A percentile compares a stretch with the other conserved stretches of the same genome.
phyloP scores from a whole-genome alignment of 2,113 vertebrate species.

The Entelurus aequoreus region DNA sequence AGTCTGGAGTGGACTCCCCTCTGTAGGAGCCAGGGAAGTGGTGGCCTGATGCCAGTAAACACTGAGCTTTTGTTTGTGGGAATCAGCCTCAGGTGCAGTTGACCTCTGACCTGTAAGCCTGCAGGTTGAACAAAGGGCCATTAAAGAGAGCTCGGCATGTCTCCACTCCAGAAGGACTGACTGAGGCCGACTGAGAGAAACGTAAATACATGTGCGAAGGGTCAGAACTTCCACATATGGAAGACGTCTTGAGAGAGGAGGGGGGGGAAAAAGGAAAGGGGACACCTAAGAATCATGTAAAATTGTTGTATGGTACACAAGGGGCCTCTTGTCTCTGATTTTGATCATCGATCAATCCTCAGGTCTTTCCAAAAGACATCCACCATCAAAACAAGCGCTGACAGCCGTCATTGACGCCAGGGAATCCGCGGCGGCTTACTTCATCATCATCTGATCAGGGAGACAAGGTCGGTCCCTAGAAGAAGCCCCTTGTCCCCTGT shows the following conservation, averaged over 20 bases:
- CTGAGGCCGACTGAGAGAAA: constrained; percentile 28
- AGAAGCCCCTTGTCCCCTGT: constrained; percentile 39
- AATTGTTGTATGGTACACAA: background rate
- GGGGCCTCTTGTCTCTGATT: background rate
- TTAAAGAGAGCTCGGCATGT: constrained; percentile 58
- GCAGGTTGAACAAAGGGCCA: constrained; percentile 74
- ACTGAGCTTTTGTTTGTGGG: constrained; percentile 72
- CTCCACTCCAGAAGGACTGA: constrained; percentile 43
- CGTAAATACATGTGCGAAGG: background rate
- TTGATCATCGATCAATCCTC: constrained; percentile 10
- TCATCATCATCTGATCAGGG: constrained; percentile 52
- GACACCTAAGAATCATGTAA: background rate
- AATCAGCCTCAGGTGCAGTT: constrained; percentile 76
- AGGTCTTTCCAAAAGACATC: constrained; percentile 17
- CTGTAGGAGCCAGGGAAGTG: constrained; percentile 58
- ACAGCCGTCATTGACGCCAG: constrained; percentile 57
- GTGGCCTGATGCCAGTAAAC: constrained; percentile 61
- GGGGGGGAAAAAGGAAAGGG: background rate
- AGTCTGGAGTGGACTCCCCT: constrained; percentile 4
- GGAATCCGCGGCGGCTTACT: constrained; percentile 53
- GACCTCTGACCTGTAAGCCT: constrained; percentile 69
- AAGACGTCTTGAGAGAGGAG: background rate
- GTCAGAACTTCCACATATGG: constrained; percentile 22
- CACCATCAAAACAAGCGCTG: constrained; percentile 49
- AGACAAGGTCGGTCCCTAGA: constrained; percentile 56